Evolutionary conservation across 2,797 vertebrate species (phyloP), one percentile per base, ranked within the genome.

Genomic region (Bradypus variegatus): DNA sequence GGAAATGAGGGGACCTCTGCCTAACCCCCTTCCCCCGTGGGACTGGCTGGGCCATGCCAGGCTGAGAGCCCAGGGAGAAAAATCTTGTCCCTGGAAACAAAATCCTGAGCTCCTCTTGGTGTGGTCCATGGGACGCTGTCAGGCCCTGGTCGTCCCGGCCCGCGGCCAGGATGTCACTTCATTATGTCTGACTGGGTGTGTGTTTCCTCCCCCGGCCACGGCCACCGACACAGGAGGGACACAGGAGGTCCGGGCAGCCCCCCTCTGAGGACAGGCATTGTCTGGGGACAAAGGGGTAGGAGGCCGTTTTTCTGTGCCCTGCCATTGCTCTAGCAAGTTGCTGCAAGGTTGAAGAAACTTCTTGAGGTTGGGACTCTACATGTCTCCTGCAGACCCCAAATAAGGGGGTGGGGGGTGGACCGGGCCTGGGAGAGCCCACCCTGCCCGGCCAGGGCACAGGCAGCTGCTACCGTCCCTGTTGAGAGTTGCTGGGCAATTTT

Each of bases 141-240:
- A 50, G 87, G 64, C 29, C 55, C 3, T 45, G 41, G 4, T 72
- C 18, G 27, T 58, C 83, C 27, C 58, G 73, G 67, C 67, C 85
- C 72, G 58, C 5, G n/a, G 94, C 91, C 96, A 82, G 95, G 94
- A 93, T 76, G 82, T 81, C 9, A 31, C 75, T 78, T 73, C 93
- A 62, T 82, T 77, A 88, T 89, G 78, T 82, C 69, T n/a, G 64
- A 33, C 78, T 81, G 86, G 91, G 92, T 0, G 84, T 94, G 94
- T 23, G 78, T 77, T 95, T 93, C 95, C 90, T 95, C 92, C 77
- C 55, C n/a, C 50, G 27, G 23, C n/a, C n/a, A n/a, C n/a, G n/a
- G n/a, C n/a, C n/a, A n/a, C n/a, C n/a, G n/a, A n/a, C n/a, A n/a
- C n/a, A n/a, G n/a, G n/a, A n/a, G n/a, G n/a, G n/a, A n/a, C 72